Conservation (phyloP, 2,797 vertebrate genomes). For the Schizopygopsis malacanthus region DNA sequence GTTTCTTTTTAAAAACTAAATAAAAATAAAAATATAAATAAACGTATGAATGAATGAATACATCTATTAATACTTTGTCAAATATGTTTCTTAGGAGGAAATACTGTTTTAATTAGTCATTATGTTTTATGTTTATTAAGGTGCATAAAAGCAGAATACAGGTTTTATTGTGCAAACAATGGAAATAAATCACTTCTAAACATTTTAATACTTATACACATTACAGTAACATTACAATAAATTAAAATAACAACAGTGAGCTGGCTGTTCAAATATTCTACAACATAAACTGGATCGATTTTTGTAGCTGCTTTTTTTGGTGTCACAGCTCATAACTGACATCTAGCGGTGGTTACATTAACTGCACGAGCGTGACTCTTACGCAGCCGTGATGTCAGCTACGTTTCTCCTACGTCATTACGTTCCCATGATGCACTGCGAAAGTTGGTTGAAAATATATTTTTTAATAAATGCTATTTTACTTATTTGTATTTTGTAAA, state of each 20-base stretch:
- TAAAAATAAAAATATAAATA: no score
- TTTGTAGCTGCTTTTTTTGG: neutral
- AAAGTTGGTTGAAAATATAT: neutral
- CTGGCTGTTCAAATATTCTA: neutral
- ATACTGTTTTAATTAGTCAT: no score
- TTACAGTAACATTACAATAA: neutral
- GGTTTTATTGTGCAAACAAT: no score
- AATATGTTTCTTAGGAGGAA: no score
- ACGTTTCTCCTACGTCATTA: neutral
- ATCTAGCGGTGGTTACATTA: neutral
- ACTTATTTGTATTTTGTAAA: neutral
- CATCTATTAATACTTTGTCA: no score
- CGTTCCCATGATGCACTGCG: slow-evolving; percentile 14
- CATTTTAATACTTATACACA: neutral
- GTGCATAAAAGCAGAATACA: no score
- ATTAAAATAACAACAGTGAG: neutral
- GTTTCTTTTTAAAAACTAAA: no score
- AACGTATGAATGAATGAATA: no score
- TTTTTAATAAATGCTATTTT: neutral
- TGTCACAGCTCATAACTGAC: slow-evolving; percentile 11
- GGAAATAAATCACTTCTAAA: no score
- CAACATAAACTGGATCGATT: neutral
- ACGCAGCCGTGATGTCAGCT: neutral
- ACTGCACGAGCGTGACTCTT: neutral
- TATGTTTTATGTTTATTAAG: no score